Evolutionary conservation across 2,113 vertebrate species (phyloP).

Genomic region (Gnathonemus echidnorhynchus): DNA sequence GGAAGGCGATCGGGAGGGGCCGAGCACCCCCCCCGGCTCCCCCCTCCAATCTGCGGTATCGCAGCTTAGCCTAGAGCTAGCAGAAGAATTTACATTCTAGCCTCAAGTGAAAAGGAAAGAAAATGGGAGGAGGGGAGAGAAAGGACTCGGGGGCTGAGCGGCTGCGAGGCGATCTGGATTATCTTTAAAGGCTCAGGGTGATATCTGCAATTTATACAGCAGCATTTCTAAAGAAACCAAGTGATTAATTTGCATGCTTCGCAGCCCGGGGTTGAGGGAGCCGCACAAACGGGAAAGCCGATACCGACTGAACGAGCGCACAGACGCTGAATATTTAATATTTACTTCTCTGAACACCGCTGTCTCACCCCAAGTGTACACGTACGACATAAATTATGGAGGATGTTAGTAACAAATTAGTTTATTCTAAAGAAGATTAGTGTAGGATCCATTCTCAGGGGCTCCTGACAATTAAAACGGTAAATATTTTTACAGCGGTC

Average conservation of each 20-base stretch:
- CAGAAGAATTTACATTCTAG: conserved; percentile 56
- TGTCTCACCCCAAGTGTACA: conserved; percentile 37
- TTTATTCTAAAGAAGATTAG: conserved; percentile 22
- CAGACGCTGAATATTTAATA: conserved; percentile 68
- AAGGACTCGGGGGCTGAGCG: conserved; percentile 63
- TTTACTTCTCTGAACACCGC: conserved; percentile 49
- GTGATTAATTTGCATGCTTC: conserved; percentile 67
- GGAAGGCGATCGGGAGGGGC: neutral
- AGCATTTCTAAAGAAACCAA: conserved; percentile 27
- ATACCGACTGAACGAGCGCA: conserved; percentile 66
- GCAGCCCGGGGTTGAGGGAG: conserved; percentile 64
- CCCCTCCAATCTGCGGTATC: conserved; percentile 30
- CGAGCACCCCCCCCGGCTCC: neutral
- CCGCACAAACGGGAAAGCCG: conserved; percentile 71
- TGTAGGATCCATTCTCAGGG: neutral
- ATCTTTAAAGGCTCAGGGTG: conserved; percentile 70
- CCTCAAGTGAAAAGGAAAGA: conserved; percentile 55
- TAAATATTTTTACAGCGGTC: conserved; percentile 14
- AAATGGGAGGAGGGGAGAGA: conserved; percentile 45
- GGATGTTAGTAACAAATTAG: conserved; percentile 18
- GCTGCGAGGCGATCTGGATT: conserved; percentile 71
- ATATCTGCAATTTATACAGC: conserved; percentile 70
- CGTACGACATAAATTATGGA: conserved; percentile 22
- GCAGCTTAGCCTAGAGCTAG: conserved; percentile 49
- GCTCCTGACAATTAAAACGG: conserved; percentile 8